Evolutionary conservation across 2,797 vertebrate genomes (phyloP), one percentile per base, ranked within the genome.

Genomic region (Rhadinocentrus ornatus): DNA sequence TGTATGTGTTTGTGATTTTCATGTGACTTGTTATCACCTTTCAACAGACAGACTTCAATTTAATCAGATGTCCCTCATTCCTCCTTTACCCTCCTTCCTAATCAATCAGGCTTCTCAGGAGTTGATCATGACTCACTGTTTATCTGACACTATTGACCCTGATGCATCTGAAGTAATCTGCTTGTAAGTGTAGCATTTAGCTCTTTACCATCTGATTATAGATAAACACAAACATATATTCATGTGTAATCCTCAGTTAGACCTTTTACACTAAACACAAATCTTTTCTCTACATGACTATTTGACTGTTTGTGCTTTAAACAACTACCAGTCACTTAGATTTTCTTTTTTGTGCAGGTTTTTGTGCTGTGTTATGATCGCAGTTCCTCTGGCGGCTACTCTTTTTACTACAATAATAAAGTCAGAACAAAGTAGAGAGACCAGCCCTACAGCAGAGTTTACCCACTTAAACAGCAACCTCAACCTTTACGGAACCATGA

Each of bases 331-430:
- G 20, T 35, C 11, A 37, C 18, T 32, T 1, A 69, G 52, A 34
- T 27, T 35, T n/a, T 29, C 39, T 76, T 66, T 52, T n/a, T 73
- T 63, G 55, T 59, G 64, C 85, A 95, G 94, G 82, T 90, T 90
- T 88, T 87, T 94, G 59, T 95, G 93, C 64, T 89, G 86, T 26
- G 4, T 84, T 2, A 89, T 94, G 88, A 59, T 94, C 10, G 87
- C 89, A 0, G 3, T 93, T 62, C 94, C 94, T 52, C 87, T 95
- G 2, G 72, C 69, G 1, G 91, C 91, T 0, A 93, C 92, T n/a
- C 37, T 93, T 60, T 88, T 86, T 6, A 77, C 88, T 29, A 82
- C 83, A 18, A 32, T 92, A 24, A 77, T 75, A 22, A 78, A 31
- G 37, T 88, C 84, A 84, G 88, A 84, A 41, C 59, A 8, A 2